These are phyloP conservation scores for Bergia sp. DNA, from an alignment of 92 coral and sea anemone genomes.

Conservation along the genomic window DNA sequence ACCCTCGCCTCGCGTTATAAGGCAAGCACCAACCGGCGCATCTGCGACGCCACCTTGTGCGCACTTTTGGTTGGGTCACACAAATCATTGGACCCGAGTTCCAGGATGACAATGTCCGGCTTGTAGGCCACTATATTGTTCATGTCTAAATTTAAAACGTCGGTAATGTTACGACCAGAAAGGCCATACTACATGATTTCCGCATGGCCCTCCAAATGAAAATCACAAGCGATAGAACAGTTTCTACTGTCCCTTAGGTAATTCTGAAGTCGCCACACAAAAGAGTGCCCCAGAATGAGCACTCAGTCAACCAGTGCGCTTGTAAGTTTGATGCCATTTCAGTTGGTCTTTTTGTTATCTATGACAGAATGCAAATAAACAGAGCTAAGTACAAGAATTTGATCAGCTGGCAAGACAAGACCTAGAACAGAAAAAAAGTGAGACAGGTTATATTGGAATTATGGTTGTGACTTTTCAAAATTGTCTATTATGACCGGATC, in stretches of 20 bases:
- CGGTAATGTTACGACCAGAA: background rate
- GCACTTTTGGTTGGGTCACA: background rate
- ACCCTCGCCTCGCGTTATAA: background rate
- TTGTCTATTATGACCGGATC: background rate
- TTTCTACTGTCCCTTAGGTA: background rate
- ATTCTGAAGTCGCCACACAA: slow-evolving; percentile 19
- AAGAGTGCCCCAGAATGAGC: slow-evolving; percentile 7
- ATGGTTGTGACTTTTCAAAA: background rate
- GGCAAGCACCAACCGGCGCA: slow-evolving; percentile 1
- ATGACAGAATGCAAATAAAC: background rate
- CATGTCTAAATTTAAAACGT: background rate
- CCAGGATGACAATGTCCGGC: slow-evolving; percentile 8
- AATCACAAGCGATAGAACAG: background rate
- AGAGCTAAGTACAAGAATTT: background rate
- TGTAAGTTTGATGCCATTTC: background rate
- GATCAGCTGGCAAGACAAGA: background rate
- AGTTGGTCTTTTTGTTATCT: background rate
- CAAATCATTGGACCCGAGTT: slow-evolving; percentile 25
- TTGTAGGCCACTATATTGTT: background rate
- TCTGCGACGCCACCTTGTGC: background rate
- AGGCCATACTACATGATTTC: background rate
- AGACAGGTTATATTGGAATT: background rate
- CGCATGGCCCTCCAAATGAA: background rate
- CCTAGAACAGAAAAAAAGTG: background rate
- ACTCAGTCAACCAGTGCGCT: background rate